Conservation (phyloP, 2,797 vertebrate species). For the Gadopsis bispinosus region DNA sequence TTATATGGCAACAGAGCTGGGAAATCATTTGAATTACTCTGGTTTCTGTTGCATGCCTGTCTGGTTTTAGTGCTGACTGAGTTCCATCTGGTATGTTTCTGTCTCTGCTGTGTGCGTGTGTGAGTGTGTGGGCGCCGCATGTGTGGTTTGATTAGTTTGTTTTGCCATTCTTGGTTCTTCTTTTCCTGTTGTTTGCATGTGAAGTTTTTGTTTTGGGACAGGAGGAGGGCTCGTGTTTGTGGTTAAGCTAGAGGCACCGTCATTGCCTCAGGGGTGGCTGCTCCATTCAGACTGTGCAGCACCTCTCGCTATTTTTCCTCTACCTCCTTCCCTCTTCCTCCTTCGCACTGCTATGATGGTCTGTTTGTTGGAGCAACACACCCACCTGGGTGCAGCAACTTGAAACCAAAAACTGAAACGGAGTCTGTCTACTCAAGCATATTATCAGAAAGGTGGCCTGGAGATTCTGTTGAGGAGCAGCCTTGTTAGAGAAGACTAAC, state of each 20-base stretch:
- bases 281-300: slow-evolving; percentile 62
- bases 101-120: slow-evolving; percentile 50
- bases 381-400: slow-evolving; percentile 61
- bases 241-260: slow-evolving; percentile 64
- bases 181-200: slow-evolving; percentile 76
- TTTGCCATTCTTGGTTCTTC: slow-evolving; percentile 68
- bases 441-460: slow-evolving; percentile 40
- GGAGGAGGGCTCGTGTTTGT: slow-evolving; percentile 74
- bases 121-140: slow-evolving; percentile 49
- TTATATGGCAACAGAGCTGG: slow-evolving; percentile 84
- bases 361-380: slow-evolving; percentile 71
- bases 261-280: slow-evolving; percentile 62
- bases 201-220: slow-evolving; percentile 70
- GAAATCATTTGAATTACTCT: slow-evolving; percentile 87
- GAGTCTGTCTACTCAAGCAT: slow-evolving; percentile 18
- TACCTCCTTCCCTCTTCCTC: slow-evolving; percentile 32
- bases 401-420: slow-evolving; percentile 36
- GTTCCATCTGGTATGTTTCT: slow-evolving; percentile 74
- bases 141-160: slow-evolving; percentile 70
- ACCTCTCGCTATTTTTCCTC: slow-evolving; percentile 53
- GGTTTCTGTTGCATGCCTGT: slow-evolving; percentile 81
- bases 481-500: slow-evolving; percentile 26
- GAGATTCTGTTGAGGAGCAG: slow-evolving; percentile 19
- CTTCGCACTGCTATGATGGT: slow-evolving; percentile 46
- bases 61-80: slow-evolving; percentile 78